Base-by-base conservation (phyloP, 2,888 invertebrate species). In the Heterodera filipjevi region DNA sequence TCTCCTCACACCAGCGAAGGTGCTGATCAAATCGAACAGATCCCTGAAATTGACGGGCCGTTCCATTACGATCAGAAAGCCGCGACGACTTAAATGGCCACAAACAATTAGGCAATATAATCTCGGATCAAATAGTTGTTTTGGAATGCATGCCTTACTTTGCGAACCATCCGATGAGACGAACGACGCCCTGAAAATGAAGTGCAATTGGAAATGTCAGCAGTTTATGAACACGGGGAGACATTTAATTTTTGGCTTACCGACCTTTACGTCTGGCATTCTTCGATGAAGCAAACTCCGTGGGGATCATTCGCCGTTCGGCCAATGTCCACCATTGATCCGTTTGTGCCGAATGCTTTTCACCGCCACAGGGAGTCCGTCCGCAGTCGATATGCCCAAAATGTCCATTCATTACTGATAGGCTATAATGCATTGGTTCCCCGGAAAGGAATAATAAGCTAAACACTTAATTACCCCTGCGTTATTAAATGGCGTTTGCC, bases 31-130 rank as follows among this genome's bases (percentile, higher is more conserved):
- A 70, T 87, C 87, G 76, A 87, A 87, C 27, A 87, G 81, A 73
- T 87, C 87, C 82, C 86, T 84, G 59, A 85, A 87, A 39, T 85
- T 82, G 30, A 83, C 81, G 1, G 86, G 87, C 5, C 86, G 78
- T 76, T 87, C 87, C 87, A 87, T 87, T 16, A 87, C 85, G 14
- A 87, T 85, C 70, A 87, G 81, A 77, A 87, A 87, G 16, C 87
- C 87, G 72, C 86, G 86, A 16, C 85, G 84, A 76, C 86, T 87
- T 79, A 76, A 87, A 83, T 1, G 39, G 33, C 75, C 19, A 84
- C 84, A 10, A 81, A 72, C 32, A 32, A 30, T n/a, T 3, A 16
- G 2, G 12, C 14, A 19, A 46, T 30, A 6, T n/a, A 30, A 39
- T 70, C 10, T 22, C 5, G 19, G n/a, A 30, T 27, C 22, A 70